Conservation (phyloP, 2,113 vertebrate genomes). For the Natator depressus region DNA sequence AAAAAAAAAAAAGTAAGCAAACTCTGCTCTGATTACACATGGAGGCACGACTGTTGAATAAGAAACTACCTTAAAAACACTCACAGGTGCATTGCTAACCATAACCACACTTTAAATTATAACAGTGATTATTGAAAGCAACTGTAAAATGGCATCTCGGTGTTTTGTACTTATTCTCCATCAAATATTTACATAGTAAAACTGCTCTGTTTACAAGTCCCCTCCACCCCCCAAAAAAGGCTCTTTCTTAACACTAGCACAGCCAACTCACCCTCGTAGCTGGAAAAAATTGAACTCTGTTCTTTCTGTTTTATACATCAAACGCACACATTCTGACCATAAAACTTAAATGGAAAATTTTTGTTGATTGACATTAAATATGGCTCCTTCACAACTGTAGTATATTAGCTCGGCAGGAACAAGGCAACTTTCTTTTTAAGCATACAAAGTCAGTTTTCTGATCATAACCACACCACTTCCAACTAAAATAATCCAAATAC, state of each 20-base stretch:
- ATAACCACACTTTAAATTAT: neutral
- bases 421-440: conserved; percentile 14
- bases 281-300: neutral
- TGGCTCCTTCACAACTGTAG: conserved; percentile 21
- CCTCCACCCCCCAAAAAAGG: neutral
- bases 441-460: conserved; percentile 1
- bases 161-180: neutral
- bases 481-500: neutral
- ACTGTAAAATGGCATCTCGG: accelerated
- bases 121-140: neutral
- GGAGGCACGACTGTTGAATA: neutral
- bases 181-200: neutral
- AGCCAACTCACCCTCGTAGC: neutral
- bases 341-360: neutral
- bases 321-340: neutral
- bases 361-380: neutral
- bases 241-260: neutral
- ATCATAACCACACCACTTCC: conserved; percentile 52
- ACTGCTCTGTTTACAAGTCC: neutral
- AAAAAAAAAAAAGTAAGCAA: conserved; percentile 37
- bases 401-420: conserved; percentile 10
- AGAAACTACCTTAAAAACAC: neutral
- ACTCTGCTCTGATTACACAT: neutral
- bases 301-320: neutral
- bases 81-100: neutral